Base-by-base conservation (phyloP, 2,888 invertebrate genomes). In the Eupithecia centaureata region DNA sequence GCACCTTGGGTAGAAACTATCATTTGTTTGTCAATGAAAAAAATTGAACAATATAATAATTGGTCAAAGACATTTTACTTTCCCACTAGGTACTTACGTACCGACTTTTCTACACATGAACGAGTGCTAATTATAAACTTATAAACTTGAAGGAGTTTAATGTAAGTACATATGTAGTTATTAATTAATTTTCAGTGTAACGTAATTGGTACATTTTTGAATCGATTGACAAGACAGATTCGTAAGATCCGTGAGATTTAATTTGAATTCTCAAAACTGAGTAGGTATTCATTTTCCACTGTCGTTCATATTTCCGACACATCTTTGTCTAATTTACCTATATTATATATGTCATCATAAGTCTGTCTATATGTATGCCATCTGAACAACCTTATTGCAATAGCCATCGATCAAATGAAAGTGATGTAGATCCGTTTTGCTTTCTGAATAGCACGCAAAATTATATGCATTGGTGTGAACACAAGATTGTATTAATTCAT, bases 341-440 rank as follows among this genome's bases (percentile, higher is more conserved):
- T 4, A 22, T 47, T 4, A 22, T 42, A 18, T 3, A 10, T 7
- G 18, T n/a, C n/a, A 32, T 42, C 42, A 18, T 42, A 2, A 3
- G 8, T 10, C 18, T 18, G 1, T 25, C 2, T 13, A 5, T 52
- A 5, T 13, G 27, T 27, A 52, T 15, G 27, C 3, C n/a, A 56
- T 28, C 10, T 12, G 10, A 56, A 28, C n/a, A n/a, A 56, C n/a
- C 18, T 7, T 28, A 54, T 28, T 57, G 33, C 81, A 83, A 83
- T 71, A 74, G 67, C 70, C 70, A 76, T 76, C 76, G 54, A 76
- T 77, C 77, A 76, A 79, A 80, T 78, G 89, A 91, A 91, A 91
- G 91, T 85, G 86, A 87, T 27, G 77, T 77, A 56, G 52, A 61
- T 67, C 67, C 86, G 90, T 89, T 85, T 89, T 91, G 90, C 90